These are phyloP conservation scores for Lasioglossum marginatum DNA, from an alignment of 2,888 invertebrate species.

Conservation along the genomic window DNA sequence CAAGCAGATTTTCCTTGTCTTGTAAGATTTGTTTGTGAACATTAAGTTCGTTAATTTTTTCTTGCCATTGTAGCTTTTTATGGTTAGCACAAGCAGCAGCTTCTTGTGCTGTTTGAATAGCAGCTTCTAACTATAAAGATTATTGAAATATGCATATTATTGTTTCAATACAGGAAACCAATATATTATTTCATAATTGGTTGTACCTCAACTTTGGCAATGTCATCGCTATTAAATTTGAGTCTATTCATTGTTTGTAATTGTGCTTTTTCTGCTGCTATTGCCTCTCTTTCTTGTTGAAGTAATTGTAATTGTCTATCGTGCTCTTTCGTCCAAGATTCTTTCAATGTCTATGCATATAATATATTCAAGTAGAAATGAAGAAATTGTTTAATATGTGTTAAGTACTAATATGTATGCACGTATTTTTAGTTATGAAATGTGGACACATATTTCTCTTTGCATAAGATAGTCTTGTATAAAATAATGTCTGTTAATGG, in stretches of 20 bases:
- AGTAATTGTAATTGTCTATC: constrained; percentile 75
- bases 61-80: constrained; percentile 79
- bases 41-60: constrained; percentile 75
- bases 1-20: constrained; percentile 77
- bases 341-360: constrained; percentile 73
- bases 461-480: not conserved
- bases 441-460: not conserved
- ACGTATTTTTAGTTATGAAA: not conserved
- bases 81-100: constrained; percentile 72
- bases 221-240: constrained; percentile 73
- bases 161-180: constrained; percentile 2
- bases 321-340: constrained; percentile 79
- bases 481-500: not conserved
- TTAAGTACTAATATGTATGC: not conserved
- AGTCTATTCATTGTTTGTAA: constrained; percentile 77
- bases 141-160: constrained; percentile 23
- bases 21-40: constrained; percentile 68
- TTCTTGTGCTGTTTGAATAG: constrained; percentile 78
- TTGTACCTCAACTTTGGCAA: constrained; percentile 78
- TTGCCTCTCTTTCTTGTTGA: constrained; percentile 75
- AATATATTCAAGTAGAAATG: not conserved
- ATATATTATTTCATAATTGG: not conserved
- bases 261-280: constrained; percentile 77
- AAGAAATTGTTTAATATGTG: not conserved
- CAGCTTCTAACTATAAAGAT: constrained; percentile 75